Base-by-base conservation (phyloP, 1,140 invertebrate genomes). In the Papilio glaucus region DNA sequence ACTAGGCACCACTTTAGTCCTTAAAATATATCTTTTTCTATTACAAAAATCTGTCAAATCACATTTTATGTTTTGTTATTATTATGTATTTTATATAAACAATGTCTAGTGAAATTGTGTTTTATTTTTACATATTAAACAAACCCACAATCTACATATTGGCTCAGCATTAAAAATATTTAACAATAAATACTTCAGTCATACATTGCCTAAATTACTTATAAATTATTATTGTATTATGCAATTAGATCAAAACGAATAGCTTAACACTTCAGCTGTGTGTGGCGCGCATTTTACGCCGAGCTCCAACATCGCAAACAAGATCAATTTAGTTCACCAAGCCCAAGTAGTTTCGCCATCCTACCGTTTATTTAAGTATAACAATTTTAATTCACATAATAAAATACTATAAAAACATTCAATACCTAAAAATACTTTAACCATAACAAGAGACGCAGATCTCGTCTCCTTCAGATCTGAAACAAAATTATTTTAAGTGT, bases 381-480 rank as follows among this genome's bases (percentile, higher is more conserved):
- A n/a, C n/a, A n/a, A n/a, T n/a, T n/a, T n/a, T n/a, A n/a, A n/a
- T n/a, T n/a, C n/a, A n/a, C n/a, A n/a, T n/a, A n/a, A n/a, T n/a
- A n/a, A n/a, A n/a, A n/a, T n/a, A n/a, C n/a, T n/a, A n/a, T n/a
- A 7, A 62, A 39, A 45, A 72, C 13, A 61, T 29, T 63, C 15
- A 29, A 24, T n/a, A 61, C n/a, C 71, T 49, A 12, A 65, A 74
- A 69, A 74, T 49, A 57, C 42, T 18, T 78, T 80, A 89, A 74
- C 74, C 76, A 72, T 88, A 91, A 72, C 89, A 91, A 8, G 87
- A 91, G 5, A 89, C 82, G 79, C 89, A 91, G 38, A 89, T 74
- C 60, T 85, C 80, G 24, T 77, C 67, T 10, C 80, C 80, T 42
- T 89, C 86, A n/a, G 73, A 84, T 37, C 89, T 91, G 85, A 70